Evolutionary conservation across 2,113 vertebrate genomes (phyloP).

Genomic region (Mugil cephalus): DNA sequence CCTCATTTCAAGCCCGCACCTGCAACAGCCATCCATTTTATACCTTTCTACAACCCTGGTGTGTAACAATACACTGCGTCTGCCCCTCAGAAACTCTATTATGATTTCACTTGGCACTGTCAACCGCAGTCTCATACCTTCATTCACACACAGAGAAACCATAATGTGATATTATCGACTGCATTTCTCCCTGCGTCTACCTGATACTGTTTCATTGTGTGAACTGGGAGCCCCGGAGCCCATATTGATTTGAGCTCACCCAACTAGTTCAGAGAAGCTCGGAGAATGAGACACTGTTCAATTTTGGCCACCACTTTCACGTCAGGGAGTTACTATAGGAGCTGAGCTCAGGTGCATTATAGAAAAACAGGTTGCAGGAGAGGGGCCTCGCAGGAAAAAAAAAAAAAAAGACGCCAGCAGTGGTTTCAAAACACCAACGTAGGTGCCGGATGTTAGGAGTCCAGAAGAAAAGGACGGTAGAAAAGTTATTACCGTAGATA

Average conservation of each 20-base stretch:
- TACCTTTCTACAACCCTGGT: conserved; percentile 27
- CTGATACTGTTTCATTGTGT: conserved; percentile 67
- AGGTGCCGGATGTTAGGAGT: background rate
- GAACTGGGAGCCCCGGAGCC: conserved; percentile 41
- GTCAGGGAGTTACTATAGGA: conserved; percentile 16
- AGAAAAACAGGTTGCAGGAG: background rate
- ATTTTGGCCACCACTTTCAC: conserved; percentile 25
- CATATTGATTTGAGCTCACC: conserved; percentile 68
- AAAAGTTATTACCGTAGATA: too few relatives aligned
- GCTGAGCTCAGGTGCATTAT: conserved; percentile 17
- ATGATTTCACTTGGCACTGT: conserved; percentile 72
- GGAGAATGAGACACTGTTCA: conserved; percentile 49
- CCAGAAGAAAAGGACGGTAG: too few relatives aligned
- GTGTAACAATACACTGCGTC: conserved; percentile 68
- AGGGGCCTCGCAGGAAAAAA: conserved; percentile 1
- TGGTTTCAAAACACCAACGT: background rate
- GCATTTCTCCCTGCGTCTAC: conserved; percentile 61
- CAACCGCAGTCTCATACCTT: conserved; percentile 52
- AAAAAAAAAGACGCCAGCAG: background rate
- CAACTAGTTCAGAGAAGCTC: conserved; percentile 46
- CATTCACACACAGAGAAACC: conserved; percentile 54
- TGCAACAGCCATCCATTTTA: conserved; percentile 41
- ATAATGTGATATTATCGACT: conserved; percentile 70
- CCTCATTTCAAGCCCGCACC: conserved; percentile 47
- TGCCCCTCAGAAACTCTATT: conserved; percentile 72